These are phyloP conservation scores for Meda fulgida DNA, from an alignment of 2,797 vertebrate genomes.

Conservation along the genomic window DNA sequence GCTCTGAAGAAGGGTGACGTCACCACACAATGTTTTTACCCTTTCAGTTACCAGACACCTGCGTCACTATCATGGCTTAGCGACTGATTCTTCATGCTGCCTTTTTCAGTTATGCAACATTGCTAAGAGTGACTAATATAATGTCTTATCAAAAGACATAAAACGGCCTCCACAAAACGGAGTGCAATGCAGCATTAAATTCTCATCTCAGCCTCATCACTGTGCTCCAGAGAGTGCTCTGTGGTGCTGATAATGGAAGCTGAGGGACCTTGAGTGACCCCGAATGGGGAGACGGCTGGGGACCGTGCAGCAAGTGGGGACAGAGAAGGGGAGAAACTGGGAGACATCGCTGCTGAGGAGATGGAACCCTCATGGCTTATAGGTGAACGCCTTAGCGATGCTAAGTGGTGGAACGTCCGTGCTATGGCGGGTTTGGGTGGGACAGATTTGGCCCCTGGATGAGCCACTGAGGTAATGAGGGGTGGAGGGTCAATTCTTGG, in stretches of 20 bases:
- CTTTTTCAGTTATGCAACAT: constrained; percentile 36
- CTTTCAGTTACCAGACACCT: constrained; percentile 74
- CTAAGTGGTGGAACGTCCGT: constrained; percentile 89
- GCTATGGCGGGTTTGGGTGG: constrained; percentile 92
- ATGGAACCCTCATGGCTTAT: constrained; percentile 97
- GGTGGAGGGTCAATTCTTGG: constrained; percentile 96
- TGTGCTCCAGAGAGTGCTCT: constrained; percentile 88
- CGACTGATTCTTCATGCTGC: constrained; percentile 6
- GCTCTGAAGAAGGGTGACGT: constrained; percentile 56
- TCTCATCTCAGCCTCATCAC: constrained; percentile 92
- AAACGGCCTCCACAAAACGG: constrained; percentile 16
- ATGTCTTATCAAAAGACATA: constrained; percentile 43
- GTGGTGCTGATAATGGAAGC: constrained; percentile 91
- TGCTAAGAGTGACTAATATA: constrained; percentile 17
- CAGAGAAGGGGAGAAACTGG: constrained; percentile 96
- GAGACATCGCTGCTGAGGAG: constrained; percentile 96
- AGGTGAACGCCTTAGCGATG: constrained; percentile 91
- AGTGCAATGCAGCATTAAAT: constrained; percentile 78
- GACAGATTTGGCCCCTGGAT: constrained; percentile 96
- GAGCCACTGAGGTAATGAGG: constrained; percentile 97
- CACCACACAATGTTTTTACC: constrained; percentile 55
- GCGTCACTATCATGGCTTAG: constrained; percentile 66
- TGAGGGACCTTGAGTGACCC: constrained; percentile 93
- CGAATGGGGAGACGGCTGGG: constrained; percentile 94
- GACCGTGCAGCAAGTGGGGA: constrained; percentile 95